Conservation (phyloP, 2,888 invertebrate genomes). For the Oscheius sp. region DNA sequence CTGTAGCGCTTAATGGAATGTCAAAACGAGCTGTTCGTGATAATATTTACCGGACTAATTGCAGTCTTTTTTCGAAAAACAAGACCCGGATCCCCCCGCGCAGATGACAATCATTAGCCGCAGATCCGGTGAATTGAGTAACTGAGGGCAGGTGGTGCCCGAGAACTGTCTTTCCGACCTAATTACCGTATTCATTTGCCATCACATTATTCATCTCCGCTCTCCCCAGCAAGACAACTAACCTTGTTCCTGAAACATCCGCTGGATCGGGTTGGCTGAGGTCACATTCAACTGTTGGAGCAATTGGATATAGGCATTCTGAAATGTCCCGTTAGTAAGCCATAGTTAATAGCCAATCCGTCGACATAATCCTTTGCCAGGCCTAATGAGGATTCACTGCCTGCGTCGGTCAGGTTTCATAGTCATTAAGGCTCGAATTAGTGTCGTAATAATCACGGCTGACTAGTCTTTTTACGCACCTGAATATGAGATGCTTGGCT, state of each 20-base stretch:
- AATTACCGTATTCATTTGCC: constrained; percentile 62
- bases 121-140: constrained; percentile 3
- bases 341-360: neutral
- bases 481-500: constrained; percentile 9
- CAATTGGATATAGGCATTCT: constrained; percentile 43
- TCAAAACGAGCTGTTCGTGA: neutral
- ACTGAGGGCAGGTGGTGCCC: constrained; percentile 27
- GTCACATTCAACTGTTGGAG: constrained; percentile 38
- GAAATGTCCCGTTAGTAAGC: too few relatives aligned
- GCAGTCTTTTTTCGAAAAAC: too few relatives aligned
- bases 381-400: constrained; percentile 20
- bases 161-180: constrained; percentile 63
- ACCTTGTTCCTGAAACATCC: constrained; percentile 22
- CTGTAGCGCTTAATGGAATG: constrained; percentile 9
- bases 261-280: constrained; percentile 17
- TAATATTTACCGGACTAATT: neutral
- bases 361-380: constrained; percentile 5
- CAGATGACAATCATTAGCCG: constrained; percentile 7
- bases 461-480: constrained; percentile 4
- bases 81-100: too few relatives aligned
- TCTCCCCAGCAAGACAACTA: neutral
- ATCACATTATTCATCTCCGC: constrained; percentile 23
- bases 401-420: constrained; percentile 27
- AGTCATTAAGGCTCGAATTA: constrained; percentile 23
- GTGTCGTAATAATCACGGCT: constrained; percentile 1